Conservation (phyloP, 2,113 vertebrate species). For the Chamaetylas fuelleborni region DNA sequence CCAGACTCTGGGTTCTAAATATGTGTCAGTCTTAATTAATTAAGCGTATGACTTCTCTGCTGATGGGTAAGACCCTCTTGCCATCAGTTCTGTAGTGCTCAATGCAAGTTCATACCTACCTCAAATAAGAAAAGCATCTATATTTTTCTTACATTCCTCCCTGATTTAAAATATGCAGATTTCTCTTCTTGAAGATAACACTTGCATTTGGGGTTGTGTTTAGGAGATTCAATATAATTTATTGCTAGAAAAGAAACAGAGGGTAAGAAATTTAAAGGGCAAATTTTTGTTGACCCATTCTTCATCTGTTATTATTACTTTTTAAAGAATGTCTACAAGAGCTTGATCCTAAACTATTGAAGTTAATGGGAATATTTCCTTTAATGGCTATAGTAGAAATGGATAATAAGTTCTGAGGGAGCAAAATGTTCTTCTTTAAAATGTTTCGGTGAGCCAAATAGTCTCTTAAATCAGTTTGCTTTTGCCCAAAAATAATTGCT, state of each 20-base stretch:
- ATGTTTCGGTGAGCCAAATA: not conserved
- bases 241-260: not conserved
- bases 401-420: not conserved
- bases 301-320: conserved; percentile 6
- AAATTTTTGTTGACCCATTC: not conserved
- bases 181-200: not conserved
- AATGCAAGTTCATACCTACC: not conserved
- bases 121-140: not conserved
- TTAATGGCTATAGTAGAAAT: not conserved
- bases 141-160: not conserved
- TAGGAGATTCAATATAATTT: not conserved
- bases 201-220: not conserved
- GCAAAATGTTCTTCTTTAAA: not conserved
- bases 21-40: not conserved
- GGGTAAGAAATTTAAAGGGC: not conserved
- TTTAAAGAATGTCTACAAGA: conserved; percentile 23
- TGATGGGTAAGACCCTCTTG: not conserved
- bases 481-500: not conserved
- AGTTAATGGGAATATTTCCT: not conserved
- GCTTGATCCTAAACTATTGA: not conserved
- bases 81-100: not conserved
- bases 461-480: not conserved
- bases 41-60: not conserved
- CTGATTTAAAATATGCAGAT: not conserved
- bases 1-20: conserved; percentile 21